Conservation (phyloP, 2,888 invertebrate species). For the Teinopalpus imperialis region DNA sequence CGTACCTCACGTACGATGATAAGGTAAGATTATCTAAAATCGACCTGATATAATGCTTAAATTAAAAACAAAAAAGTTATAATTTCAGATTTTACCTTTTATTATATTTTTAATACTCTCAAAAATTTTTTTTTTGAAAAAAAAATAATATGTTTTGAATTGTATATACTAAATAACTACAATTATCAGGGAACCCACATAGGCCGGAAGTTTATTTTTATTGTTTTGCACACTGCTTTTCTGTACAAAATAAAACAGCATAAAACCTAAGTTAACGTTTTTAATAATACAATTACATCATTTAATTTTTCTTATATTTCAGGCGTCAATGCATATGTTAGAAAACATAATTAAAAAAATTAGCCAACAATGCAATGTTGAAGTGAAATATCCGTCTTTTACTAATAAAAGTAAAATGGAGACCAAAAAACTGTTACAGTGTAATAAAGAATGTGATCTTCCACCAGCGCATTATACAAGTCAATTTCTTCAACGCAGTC, state of each 20-base stretch:
- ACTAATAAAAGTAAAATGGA: conserved; percentile 33
- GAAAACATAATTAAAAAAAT: conserved; percentile 74
- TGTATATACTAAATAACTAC: too few species aligned
- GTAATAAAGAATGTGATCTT: conserved; percentile 45
- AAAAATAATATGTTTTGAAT: too few species aligned
- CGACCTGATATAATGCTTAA: too few species aligned
- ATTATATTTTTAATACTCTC: too few species aligned
- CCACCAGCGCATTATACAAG: conserved; percentile 51
- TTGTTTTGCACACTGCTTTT: too few species aligned
- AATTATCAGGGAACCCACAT: too few species aligned
- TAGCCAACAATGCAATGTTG: conserved; percentile 46
- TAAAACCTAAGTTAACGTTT: conserved; percentile 36
- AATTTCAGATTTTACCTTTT: too few species aligned
- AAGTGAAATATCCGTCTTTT: conserved; percentile 51
- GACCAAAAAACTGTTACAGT: conserved; percentile 25
- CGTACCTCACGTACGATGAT: conserved; percentile 86
- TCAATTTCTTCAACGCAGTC: conserved; percentile 51
- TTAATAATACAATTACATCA: too few species aligned
- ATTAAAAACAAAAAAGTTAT: too few species aligned
- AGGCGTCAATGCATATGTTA: conserved; percentile 85
- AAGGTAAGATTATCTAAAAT: conserved; percentile 66
- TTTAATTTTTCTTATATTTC: conserved; percentile 42
- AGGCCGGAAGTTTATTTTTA: too few species aligned
- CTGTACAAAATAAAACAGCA: too few species aligned
- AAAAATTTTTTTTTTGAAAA: too few species aligned